These are phyloP conservation scores for Stegostoma tigrinum DNA, from an alignment of 2,113 vertebrate species.

Conservation along the genomic window DNA sequence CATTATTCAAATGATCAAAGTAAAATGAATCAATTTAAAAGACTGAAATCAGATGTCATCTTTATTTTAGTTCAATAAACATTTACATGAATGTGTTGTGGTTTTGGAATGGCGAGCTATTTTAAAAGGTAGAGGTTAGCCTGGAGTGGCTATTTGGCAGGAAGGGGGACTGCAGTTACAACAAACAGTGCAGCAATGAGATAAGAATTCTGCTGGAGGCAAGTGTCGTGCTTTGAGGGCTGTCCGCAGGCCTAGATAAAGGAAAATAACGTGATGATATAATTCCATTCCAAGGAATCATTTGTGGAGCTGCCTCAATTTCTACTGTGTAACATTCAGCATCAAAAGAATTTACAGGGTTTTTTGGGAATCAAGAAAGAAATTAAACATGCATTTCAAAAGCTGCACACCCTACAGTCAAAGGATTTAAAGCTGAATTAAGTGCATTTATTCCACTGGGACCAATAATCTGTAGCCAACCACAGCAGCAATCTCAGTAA, in stretches of 20 bases:
- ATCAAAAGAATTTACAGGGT: neutral
- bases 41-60: conserved; percentile 11
- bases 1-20: neutral
- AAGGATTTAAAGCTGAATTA: neutral
- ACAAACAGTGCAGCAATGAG: conserved; percentile 10
- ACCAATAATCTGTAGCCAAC: neutral
- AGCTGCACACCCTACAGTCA: neutral
- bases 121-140: conserved; percentile 22
- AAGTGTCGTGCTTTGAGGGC: neutral
- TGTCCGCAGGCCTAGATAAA: neutral
- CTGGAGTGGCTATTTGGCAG: neutral
- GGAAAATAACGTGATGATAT: neutral
- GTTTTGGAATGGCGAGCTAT: conserved; percentile 19
- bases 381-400: conserved; percentile 19
- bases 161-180: conserved; percentile 12
- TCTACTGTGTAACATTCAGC: neutral
- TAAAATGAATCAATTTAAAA: neutral
- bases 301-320: conserved; percentile 1
- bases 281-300: neutral
- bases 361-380: neutral
- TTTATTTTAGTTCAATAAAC: conserved; percentile 32
- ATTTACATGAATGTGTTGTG: conserved; percentile 24
- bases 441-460: neutral
- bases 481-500: neutral
- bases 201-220: neutral